Base-by-base conservation (phyloP, 2,888 invertebrate species). In the Athripsodes cinereus region DNA sequence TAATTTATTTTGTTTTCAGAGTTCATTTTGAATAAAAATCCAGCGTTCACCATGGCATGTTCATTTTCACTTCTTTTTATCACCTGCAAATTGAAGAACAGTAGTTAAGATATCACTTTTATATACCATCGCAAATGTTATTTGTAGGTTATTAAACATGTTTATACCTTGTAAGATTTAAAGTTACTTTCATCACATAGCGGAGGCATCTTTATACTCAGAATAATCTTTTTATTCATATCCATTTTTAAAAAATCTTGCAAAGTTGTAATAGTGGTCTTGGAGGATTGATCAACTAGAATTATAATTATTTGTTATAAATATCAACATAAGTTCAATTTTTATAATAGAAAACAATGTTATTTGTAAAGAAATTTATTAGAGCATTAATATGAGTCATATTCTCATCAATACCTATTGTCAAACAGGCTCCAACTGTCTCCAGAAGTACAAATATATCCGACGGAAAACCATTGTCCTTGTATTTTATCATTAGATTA, bases 31-130 rank as follows among this genome's bases (percentile, higher is more conserved):
- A 88, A 80, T 2, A 82, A 70, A 67, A 90, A 89, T 1, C 86
- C 90, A 0, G 88, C 88, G 68, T 90, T 90, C 0, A 91, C 83
- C 62, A 86, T 82, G 0, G 90, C 89, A 66, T 88, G 88, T 0
- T 88, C 83, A 68, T 89, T 89, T 74, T 88, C 88, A 0, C 86
- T 83, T 63, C 88, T 74, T 0, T 85, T 84, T 82, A 87, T 87
- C 64, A 90, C 85, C 88, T 90, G 47, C 3, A 40, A 40, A 13
- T 8, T 8, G 11, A n/a, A n/a, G n/a, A n/a, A n/a, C n/a, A n/a
- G n/a, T n/a, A n/a, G n/a, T n/a, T n/a, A 26, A 26, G 26, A 26
- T 26, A 26, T 26, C 26, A 6, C 26, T 26, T 6, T 26, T 26
- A 26, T 26, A 26, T 26, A 26, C 26, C n/a, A 26, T 10, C 3